Base-by-base conservation (phyloP, 2,797 vertebrate species). In the Schizothorax lantsangensis region DNA sequence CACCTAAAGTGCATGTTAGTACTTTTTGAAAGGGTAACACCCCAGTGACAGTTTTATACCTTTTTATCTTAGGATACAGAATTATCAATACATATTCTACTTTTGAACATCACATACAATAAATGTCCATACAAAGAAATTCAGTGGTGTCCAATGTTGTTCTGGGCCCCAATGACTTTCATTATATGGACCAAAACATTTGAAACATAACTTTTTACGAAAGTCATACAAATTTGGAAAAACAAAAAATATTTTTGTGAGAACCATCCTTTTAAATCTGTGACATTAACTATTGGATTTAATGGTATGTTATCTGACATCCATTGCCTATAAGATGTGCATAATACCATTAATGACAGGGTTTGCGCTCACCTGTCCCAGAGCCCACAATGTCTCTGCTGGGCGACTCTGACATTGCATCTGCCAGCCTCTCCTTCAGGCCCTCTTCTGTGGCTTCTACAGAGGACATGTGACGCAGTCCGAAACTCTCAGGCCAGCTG, bases 401-500 rank as follows among this genome's bases (percentile, higher is more conserved):
- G 15, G 98, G 98, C 0, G 98, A 99, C 62, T 99, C 98, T 0
- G 97, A 98, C 98, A 99, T 99, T 77, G 98, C 98, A 0, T 99
- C 98, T 0, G 98, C 98, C 82, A 99, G 95, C 62, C 98, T 96
- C 92, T 99, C 98, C 30, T 97, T 94, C 49, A 99, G 97, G 77
- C 98, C 98, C 92, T 99, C 98, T 72, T 99, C 98, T 0, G 96
- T 95, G 91, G 95, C 95, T 85, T 99, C 98, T 62, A 96, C 92
- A 33, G 97, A 98, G 45, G 96, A 95, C 91, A 97, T 93, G 92
- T 99, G 98, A 19, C 97, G 95, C 45, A 99, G 94, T 8, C 97
- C 97, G 0, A 98, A 99, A 93, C 95, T 99, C 93, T 99, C 98
- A 0, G 98, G 98, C 98, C 98, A 99, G 93, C 98, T 99, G 86